Evolutionary conservation across 1,140 invertebrate species (phyloP).

Genomic region (Onthophagus taurus): DNA sequence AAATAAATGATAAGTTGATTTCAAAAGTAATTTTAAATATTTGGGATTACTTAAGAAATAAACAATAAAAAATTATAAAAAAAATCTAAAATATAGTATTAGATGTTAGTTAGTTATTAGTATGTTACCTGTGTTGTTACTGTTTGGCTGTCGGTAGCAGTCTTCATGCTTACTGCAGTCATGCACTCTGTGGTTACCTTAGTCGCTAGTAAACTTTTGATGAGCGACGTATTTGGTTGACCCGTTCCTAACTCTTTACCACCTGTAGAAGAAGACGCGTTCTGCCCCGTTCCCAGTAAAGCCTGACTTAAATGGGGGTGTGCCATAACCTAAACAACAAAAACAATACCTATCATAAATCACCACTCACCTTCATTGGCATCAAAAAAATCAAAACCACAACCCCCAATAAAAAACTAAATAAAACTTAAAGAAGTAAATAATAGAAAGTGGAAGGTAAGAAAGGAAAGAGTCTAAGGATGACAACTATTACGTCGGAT

Average conservation of each 20-base stretch:
- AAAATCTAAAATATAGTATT: constrained; percentile 3
- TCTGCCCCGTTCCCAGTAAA: constrained; percentile 36
- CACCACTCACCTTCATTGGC: too few species aligned
- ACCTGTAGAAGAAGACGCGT: constrained; percentile 33
- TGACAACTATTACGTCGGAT: too few species aligned
- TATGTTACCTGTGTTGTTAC: constrained; percentile 40
- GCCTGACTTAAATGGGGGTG: constrained; percentile 55
- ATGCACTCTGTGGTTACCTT: constrained; percentile 70
- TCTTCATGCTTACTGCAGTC: constrained; percentile 41
- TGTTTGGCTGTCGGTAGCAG: constrained; percentile 37
- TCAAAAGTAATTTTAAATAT: too few species aligned
- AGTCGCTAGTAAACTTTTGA: constrained; percentile 77
- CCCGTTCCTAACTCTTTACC: constrained; percentile 28
- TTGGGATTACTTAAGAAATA: too few species aligned
- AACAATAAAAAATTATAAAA: too few species aligned
- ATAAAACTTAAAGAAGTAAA: too few species aligned
- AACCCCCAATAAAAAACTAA: too few species aligned
- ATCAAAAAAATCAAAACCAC: too few species aligned
- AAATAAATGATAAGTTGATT: too few species aligned
- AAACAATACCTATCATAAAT: too few species aligned
- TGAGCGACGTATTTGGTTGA: constrained; percentile 52
- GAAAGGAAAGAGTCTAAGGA: too few species aligned
- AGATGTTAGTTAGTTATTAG: constrained; percentile 25
- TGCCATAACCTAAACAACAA: constrained; percentile 41
- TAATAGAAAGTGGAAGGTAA: too few species aligned